phyloP scores from a whole-genome alignment of 2,888 invertebrate genomes.

The Callosobruchus maculatus region DNA sequence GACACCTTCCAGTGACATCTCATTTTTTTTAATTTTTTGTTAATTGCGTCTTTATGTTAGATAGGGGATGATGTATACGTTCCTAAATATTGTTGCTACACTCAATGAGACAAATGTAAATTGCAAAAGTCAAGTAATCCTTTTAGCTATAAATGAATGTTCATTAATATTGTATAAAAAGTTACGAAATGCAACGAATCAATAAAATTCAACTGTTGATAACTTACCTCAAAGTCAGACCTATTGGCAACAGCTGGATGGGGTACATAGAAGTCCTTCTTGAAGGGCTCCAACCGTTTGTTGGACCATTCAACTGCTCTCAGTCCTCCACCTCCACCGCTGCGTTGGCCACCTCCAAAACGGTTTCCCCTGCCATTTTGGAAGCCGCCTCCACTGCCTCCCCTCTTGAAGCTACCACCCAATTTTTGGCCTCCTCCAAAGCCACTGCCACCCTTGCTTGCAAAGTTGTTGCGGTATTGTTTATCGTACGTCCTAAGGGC shows the following conservation, averaged over 20 bases:
- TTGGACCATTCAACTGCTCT: slow-evolving; percentile 71
- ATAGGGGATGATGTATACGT: no score
- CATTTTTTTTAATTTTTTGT: no score
- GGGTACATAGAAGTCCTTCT: slow-evolving; percentile 83
- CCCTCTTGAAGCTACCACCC: slow-evolving; percentile 15
- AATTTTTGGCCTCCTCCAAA: background rate
- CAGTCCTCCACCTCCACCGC: slow-evolving; percentile 57
- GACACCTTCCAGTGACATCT: no score
- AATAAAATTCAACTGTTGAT: no score
- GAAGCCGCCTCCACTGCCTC: slow-evolving; percentile 22
- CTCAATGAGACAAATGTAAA: no score
- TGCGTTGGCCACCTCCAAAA: slow-evolving; percentile 46
- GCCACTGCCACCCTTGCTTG: slow-evolving; percentile 33
- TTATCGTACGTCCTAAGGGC: background rate
- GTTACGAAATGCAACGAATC: no score
- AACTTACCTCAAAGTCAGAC: slow-evolving; percentile 58
- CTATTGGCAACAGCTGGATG: slow-evolving; percentile 65
- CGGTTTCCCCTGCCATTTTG: slow-evolving; percentile 23
- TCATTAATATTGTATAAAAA: no score
- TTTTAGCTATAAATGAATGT: no score
- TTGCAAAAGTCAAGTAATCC: no score
- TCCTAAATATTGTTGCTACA: no score
- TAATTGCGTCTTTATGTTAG: no score
- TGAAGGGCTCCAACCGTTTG: slow-evolving; percentile 70
- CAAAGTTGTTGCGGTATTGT: slow-evolving; percentile 21